Base-by-base conservation (phyloP, 2,113 vertebrate species). In the Panthera leo region DNA sequence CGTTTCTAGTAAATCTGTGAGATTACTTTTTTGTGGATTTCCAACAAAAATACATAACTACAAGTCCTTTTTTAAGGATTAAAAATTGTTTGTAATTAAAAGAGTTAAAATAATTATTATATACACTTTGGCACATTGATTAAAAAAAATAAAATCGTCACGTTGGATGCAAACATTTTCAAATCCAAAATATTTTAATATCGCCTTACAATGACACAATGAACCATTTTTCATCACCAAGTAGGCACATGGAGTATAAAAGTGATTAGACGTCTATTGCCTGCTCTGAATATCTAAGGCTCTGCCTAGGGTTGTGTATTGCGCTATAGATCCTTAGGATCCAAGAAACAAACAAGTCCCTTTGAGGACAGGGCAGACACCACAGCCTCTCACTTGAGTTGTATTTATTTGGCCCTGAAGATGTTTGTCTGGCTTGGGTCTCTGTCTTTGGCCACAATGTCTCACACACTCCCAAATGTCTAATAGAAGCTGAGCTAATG, bases 21-120 rank as follows among this genome's bases (percentile, higher is more conserved):
- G 61, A 95, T 96, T 96, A 91, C 68, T 92, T 97, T 95, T 95
- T 39, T 34, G 97, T 55, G 53, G 89, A 31, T 58, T 96, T 96
- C 39, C 75, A 89, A 61, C 4, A 91, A 51, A 97, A 95, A 70
- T 25, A 7, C 27, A 76, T 5, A 90, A 92, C 97, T 88, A 85
- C 1, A 94, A 97, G 84, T 61, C 73, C 0, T 67, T 42, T 18
- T 55, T 93, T 42, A 68, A 87, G 85, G 70, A 70, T 19, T 91
- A 73, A 15, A 67, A 89, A 96, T 65, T 14, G 0, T 0, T 83
- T 68, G 87, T 34, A 79, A 48, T 70, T 65, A 94, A 61, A 45
- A 85, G 55, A 71, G 39, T 96, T 73, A 94, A 97, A 93, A 29
- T n/a, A 80, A 94, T 65, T 39, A 73, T 45, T 15, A 8, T 63